Percentiles rank a stretch among this genome's conserved stretches.
These are phyloP conservation scores for Bathynomus jamesi DNA, from an alignment of 1,140 invertebrate species.

Conservation along the genomic window DNA sequence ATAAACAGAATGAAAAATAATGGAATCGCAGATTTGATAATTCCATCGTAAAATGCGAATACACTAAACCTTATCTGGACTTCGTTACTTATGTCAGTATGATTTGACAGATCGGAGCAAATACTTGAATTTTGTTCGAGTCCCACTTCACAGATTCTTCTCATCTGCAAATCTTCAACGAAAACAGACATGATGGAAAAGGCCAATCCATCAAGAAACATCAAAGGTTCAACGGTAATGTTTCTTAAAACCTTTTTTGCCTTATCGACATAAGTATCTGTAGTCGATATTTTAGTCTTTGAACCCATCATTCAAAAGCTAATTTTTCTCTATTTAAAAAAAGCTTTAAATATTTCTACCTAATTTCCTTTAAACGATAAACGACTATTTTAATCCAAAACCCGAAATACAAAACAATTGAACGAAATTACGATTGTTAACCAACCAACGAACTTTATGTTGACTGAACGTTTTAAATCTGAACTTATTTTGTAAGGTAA, in stretches of 20 bases:
- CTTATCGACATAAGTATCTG: background rate
- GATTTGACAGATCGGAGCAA: background rate
- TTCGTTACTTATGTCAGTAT: background rate
- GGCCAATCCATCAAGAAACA: conserved; percentile 32
- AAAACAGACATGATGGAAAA: conserved; percentile 37
- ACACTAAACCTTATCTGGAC: conserved; percentile 4
- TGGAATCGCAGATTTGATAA: conserved; percentile 23
- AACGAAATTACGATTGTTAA: too few relatives aligned
- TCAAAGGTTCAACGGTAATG: conserved; percentile 32
- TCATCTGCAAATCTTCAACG: conserved; percentile 58
- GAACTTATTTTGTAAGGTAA: too few relatives aligned
- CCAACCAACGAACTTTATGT: too few relatives aligned
- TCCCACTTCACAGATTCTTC: conserved; percentile 59
- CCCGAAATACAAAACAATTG: too few relatives aligned
- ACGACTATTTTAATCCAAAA: too few relatives aligned
- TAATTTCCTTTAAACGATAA: too few relatives aligned
- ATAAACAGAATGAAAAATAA: conserved; percentile 31
- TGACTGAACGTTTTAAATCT: too few relatives aligned
- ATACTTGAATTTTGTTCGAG: background rate
- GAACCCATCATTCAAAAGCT: too few relatives aligned
- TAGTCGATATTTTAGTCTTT: too few relatives aligned
- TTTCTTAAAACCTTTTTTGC: background rate
- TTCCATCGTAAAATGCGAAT: conserved; percentile 32
- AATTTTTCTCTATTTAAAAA: too few relatives aligned
- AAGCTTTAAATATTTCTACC: too few relatives aligned